phyloP scores from a whole-genome alignment of 1,140 invertebrate genomes.

The Doryteuthis pealeii region DNA sequence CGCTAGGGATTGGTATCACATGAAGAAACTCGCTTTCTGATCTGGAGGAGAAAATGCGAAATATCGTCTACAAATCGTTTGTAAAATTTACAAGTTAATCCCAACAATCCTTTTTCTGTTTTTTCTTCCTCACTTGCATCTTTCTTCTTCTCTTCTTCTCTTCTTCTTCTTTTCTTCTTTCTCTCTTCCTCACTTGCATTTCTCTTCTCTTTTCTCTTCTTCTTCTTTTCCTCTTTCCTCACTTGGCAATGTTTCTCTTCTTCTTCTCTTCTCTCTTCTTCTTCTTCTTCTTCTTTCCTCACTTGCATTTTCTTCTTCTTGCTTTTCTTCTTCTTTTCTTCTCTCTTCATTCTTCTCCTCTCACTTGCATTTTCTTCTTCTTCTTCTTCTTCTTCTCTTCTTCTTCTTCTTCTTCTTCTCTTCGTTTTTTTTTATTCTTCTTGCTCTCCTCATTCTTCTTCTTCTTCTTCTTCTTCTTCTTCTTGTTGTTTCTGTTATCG shows the following conservation, averaged over 20 bases:
- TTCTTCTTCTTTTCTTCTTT: slow-evolving; percentile 5
- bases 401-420: no score
- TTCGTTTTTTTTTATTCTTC: no score
- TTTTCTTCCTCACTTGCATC: neutral
- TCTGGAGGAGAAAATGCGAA: neutral
- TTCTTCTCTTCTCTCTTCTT: slow-evolving; percentile 7
- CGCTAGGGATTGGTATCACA: neutral
- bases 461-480: neutral
- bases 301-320: no score
- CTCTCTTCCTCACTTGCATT: neutral
- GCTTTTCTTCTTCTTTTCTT: no score
- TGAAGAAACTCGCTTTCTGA: neutral
- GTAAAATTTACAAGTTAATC: neutral
- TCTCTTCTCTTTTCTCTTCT: slow-evolving; percentile 10
- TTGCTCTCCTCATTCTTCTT: no score
- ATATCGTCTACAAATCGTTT: neutral
- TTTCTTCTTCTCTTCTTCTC: slow-evolving; percentile 13
- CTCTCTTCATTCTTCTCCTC: no score
- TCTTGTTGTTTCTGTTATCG: slow-evolving; percentile 12
- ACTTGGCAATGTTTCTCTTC: slow-evolving; percentile 1
- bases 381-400: no score
- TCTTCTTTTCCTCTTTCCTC: slow-evolving; percentile 17
- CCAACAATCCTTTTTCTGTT: slow-evolving; percentile 6
- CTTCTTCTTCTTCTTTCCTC: no score
- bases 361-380: no score